Evolutionary conservation across 2,888 invertebrate species (phyloP), one percentile per base, ranked within the genome.

Genomic region (Griposia aprilina): DNA sequence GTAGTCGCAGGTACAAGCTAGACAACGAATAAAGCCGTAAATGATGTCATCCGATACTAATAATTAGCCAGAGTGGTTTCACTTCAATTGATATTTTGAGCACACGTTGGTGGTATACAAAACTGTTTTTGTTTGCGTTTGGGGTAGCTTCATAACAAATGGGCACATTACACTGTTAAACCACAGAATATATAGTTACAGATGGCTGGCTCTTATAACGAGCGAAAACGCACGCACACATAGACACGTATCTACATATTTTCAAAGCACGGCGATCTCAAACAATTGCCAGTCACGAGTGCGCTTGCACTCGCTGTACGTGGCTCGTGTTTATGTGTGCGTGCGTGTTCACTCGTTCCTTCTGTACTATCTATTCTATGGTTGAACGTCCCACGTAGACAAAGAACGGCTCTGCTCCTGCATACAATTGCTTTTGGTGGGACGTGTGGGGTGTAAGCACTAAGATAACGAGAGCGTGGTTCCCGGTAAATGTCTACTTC

Each of bases 71-170:
- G 57, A 82, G 69, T 81, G 48, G 52, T 76, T 82, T 68, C 67
- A 57, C 50, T 80, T 69, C 57, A 50, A 71, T 71, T 81, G 55
- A 81, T 67, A 78, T 71, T 70, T 62, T 17, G 36, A 67, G 60
- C 45, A 60, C 65, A 63, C 45, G 26, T 26, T 69, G 76, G 52
- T 52, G 76, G 26, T 41, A 62, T 62, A 50, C 60, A 57, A 48
- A 26, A 68, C n/a, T 55, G 81, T 52, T 71, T 76, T 76, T 81
- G 71, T 83, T 78, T 83, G 78, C 52, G 26, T 59, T 78, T 26
- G 8, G 48, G 60, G 82, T 62, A 68, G 52, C 59, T n/a, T 66
- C 55, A 69, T 72, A 69, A 62, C 69, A 59, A 65, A 52, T 69
- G 74, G 8, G 36, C n/a, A 65, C 57, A 45, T 30, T 20, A 45